Percentiles rank a stretch among this genome's conserved stretches.
phyloP scores from a whole-genome alignment of 2,113 vertebrate species.

The Colaptes auratus region DNA sequence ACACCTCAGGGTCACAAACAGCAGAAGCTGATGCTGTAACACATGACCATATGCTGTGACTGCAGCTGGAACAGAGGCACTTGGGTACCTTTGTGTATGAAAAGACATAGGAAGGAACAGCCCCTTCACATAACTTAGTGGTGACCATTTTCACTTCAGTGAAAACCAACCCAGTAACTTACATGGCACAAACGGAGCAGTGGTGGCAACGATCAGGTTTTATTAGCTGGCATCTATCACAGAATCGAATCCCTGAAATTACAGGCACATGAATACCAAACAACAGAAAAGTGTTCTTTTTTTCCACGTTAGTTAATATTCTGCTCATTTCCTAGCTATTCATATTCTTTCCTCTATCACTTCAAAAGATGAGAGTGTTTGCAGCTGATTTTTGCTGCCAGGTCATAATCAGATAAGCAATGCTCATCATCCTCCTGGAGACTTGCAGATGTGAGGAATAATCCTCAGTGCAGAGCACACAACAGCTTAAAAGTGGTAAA shows the following conservation, averaged over 20 bases:
- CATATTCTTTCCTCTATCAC: background rate
- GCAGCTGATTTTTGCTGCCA: background rate
- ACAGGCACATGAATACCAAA: background rate
- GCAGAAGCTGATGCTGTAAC: background rate
- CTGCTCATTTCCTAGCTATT: background rate
- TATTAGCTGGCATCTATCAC: constrained; percentile 95
- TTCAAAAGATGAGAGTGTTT: background rate
- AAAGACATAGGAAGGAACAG: background rate
- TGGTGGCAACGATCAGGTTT: constrained; percentile 99
- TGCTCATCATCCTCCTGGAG: background rate
- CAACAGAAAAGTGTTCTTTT: background rate
- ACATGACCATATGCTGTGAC: background rate
- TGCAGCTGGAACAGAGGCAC: background rate
- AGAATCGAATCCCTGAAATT: constrained; percentile 92
- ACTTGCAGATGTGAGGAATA: background rate
- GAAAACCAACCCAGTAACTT: constrained; percentile 72
- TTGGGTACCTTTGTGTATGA: background rate
- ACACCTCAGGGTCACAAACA: background rate
- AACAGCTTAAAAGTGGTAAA: background rate
- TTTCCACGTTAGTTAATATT: background rate
- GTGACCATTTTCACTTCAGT: background rate
- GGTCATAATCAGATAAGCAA: background rate
- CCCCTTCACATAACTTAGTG: background rate
- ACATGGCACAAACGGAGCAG: constrained; percentile 96
- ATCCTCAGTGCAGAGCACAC: background rate